These are phyloP conservation scores for Atherix ibis DNA, from an alignment of 2,888 invertebrate species.

Conservation along the genomic window DNA sequence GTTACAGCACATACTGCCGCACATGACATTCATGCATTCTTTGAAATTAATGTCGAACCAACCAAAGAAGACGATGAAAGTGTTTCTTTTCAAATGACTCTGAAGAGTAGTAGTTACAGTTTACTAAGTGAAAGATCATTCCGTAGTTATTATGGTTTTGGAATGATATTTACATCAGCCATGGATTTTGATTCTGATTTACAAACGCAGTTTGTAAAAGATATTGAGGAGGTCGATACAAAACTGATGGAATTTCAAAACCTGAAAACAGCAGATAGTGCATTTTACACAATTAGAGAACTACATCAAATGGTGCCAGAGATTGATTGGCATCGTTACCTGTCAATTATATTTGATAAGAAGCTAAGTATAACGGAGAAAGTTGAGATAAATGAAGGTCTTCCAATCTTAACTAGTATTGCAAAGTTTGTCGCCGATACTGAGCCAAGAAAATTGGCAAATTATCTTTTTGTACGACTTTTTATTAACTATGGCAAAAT, in stretches of 20 bases:
- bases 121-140: no score
- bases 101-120: no score
- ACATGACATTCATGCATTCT: neutral
- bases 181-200: no score
- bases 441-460: neutral
- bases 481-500: neutral
- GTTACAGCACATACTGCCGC: constrained; percentile 1
- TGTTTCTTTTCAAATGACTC: neutral
- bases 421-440: neutral
- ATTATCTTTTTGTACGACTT: constrained; percentile 2
- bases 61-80: neutral
- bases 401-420: neutral
- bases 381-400: neutral
- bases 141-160: no score
- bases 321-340: neutral
- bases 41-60: constrained; percentile 1
- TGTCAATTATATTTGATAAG: neutral
- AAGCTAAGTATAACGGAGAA: neutral
- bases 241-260: neutral
- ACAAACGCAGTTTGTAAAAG: no score
- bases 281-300: neutral
- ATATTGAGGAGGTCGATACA: neutral
- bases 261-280: neutral
- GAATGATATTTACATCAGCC: no score
- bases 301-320: neutral